Base-by-base conservation (phyloP, 1,140 invertebrate genomes). In the Meteorus sp. region DNA sequence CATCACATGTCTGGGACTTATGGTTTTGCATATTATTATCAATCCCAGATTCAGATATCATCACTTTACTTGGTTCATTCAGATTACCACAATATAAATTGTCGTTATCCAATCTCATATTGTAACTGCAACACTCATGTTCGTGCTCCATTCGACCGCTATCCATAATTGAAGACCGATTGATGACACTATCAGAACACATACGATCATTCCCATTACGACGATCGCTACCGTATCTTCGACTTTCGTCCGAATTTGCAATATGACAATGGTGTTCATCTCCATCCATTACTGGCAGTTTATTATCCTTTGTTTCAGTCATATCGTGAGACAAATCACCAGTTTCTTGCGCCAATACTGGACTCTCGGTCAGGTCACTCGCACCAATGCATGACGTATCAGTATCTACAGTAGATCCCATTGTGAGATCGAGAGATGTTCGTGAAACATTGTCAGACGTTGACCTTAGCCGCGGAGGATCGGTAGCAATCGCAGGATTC, bases 331-430 rank as follows among this genome's bases (percentile, higher is more conserved):
- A 59, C 59, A 72, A 68, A 0, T 73, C 70, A 0, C 58, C 65
- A 4, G 66, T 56, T 23, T 75, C 74, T 50, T 69, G 71, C 7
- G 56, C 59, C 13, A 70, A 33, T 11, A 71, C 37, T 2, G 69
- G 73, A 57, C 69, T 75, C 29, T 71, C 70, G 0, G 70, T 74
- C 44, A 73, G 60, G 7, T 78, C 73, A 39, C 71, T 75, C 0
- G 66, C 60, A 7, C 70, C 75, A 15, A 76, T 74, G 48, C 74
- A 72, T 22, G 74, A 77, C 0, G 68, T 67, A 27, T 75, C 73
- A 0, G 70, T 71, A 9, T 75, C 74, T 0, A 70, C 66, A 5
- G 70, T 75, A 1, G 73, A 75, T 19, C 68, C 69, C 72, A 78
- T 74, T 0, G 76, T 75, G 0, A 75, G 58, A 23, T 78, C 76